Conservation (phyloP, 2,888 invertebrate species). For the Drosophila subsilvestris region DNA sequence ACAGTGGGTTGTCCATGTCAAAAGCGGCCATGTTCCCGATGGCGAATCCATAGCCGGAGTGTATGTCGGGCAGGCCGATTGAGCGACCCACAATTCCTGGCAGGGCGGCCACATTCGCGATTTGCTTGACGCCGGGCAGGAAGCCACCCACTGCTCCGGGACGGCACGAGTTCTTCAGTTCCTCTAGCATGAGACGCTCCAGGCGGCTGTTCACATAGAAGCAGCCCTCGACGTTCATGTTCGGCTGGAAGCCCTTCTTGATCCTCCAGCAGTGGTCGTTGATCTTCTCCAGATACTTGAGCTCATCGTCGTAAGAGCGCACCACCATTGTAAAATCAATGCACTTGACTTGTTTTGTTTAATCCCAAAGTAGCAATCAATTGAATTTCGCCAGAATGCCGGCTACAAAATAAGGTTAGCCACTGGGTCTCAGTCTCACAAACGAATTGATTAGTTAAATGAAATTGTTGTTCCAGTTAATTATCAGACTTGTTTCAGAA, state of each 20-base stretch:
- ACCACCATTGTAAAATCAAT: constrained; percentile 89
- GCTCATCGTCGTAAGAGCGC: constrained; percentile 95
- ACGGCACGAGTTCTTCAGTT: constrained; percentile 94
- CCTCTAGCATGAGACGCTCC: constrained; percentile 98
- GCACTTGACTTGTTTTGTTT: background rate
- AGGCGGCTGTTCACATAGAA: constrained; percentile 97
- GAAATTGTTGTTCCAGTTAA: too few relatives aligned
- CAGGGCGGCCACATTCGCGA: constrained; percentile 98
- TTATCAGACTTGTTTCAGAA: too few relatives aligned
- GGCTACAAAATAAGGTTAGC: constrained; percentile 1
- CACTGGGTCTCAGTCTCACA: too few relatives aligned
- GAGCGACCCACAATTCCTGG: constrained; percentile 98
- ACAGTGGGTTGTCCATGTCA: constrained; percentile 94
- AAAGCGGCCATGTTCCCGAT: constrained; percentile 99
- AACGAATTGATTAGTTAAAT: too few relatives aligned
- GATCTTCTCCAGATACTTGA: constrained; percentile 95
- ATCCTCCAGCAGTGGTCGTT: constrained; percentile 95
- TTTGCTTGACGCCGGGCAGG: constrained; percentile 99
- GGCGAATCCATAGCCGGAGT: constrained; percentile 99
- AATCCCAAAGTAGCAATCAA: background rate
- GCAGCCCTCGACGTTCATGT: constrained; percentile 99
- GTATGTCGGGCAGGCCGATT: constrained; percentile 97
- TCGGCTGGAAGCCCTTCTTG: constrained; percentile 99
- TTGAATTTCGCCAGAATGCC: constrained; percentile 4
- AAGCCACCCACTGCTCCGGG: constrained; percentile 97